phyloP scores from a whole-genome alignment of 2,888 invertebrate species.

The Tenthredo notha region DNA sequence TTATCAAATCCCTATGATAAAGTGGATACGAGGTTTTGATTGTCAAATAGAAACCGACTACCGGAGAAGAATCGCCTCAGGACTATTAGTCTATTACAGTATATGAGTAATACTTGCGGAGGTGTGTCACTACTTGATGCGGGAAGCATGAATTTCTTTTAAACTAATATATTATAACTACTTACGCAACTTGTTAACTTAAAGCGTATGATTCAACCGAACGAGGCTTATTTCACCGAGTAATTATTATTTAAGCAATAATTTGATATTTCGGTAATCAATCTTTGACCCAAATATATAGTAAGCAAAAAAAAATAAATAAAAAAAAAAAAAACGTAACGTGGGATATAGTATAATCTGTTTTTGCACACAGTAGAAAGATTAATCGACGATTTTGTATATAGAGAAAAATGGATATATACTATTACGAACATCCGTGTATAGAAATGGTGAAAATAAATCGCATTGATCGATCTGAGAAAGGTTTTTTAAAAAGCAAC shows the following conservation, averaged over 20 bases:
- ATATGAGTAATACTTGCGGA: conserved; percentile 20
- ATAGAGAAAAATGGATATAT: no score
- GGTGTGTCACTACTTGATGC: conserved; percentile 34
- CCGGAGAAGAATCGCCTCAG: background rate
- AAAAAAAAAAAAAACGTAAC: background rate
- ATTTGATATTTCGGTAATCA: background rate
- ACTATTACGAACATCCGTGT: background rate
- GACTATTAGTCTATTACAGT: background rate
- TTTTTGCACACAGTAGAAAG: background rate
- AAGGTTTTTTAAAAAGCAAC: background rate
- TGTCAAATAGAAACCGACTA: background rate
- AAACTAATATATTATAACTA: conserved; percentile 11
- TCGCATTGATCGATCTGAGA: background rate
- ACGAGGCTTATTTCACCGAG: background rate
- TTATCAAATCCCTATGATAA: background rate
- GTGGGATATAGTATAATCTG: background rate
- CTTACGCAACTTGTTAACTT: background rate
- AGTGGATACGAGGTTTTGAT: background rate
- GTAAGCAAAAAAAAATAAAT: background rate
- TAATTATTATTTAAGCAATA: background rate
- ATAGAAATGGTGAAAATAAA: background rate
- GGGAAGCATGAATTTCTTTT: conserved; percentile 28
- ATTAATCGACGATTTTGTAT: background rate
- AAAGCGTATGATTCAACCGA: conserved; percentile 10
- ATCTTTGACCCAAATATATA: background rate